Conservation (phyloP, 2,888 invertebrate genomes). For the Gastracanthus pulcherrimus region DNA sequence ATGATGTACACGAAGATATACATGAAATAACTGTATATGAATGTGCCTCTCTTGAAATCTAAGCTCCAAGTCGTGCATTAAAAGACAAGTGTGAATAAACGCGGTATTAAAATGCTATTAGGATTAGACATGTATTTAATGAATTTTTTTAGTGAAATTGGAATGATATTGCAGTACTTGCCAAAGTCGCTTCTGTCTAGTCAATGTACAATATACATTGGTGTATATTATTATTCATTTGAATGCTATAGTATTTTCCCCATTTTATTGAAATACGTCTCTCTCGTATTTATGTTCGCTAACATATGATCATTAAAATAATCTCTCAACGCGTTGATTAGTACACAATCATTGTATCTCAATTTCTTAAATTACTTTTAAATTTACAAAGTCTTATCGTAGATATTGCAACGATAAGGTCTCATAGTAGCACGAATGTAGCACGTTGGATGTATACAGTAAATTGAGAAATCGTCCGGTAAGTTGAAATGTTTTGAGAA, state of each 20-base stretch:
- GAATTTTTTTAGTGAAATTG: not conserved
- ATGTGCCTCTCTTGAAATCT: not conserved
- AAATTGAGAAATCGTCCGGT: not conserved
- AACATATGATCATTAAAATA: conserved; percentile 9
- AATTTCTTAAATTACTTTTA: conserved; percentile 8
- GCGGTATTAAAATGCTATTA: not conserved
- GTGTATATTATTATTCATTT: not conserved
- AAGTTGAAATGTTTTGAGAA: no score
- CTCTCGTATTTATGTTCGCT: not conserved
- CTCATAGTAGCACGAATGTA: not conserved
- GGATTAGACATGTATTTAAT: not conserved
- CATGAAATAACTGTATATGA: not conserved
- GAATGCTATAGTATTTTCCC: not conserved
- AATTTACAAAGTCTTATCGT: conserved; percentile 2
- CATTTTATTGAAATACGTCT: not conserved
- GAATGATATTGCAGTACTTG: conserved; percentile 29
- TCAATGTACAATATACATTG: conserved; percentile 19
- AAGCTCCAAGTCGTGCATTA: conserved; percentile 13
- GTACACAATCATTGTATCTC: conserved; percentile 4
- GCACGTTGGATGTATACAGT: not conserved
- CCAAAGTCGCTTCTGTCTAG: conserved; percentile 10
- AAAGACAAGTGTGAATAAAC: not conserved
- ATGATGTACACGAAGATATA: no score
- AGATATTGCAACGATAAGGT: conserved; percentile 11
- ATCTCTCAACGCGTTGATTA: conserved; percentile 1